Base-by-base conservation (phyloP, 1,140 invertebrate genomes). In the Leptinotarsa defecta region DNA sequence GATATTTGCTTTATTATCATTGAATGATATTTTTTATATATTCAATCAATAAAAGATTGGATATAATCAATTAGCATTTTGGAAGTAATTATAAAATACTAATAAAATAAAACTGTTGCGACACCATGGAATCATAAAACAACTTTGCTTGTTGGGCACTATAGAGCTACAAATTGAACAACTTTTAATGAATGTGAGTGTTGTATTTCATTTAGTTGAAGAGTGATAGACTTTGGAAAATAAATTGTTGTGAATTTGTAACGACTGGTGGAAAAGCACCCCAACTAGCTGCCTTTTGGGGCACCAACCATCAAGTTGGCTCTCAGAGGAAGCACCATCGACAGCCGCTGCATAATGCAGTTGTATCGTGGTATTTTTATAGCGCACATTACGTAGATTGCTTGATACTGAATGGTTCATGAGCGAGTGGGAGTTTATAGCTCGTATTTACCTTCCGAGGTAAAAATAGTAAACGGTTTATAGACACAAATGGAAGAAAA, bases 351-450 rank as follows among this genome's bases (percentile, higher is more conserved):
- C 74, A 75, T 75, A 75, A 75, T 75, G 74, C 74, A 75, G 74
- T 70, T 75, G 74, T 75, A 68, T 75, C 67, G 34, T 75, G 74
- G 74, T 75, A 75, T 75, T 75, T 75, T 75, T 75, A 75, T 75
- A 68, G 74, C 52, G 68, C 74, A 57, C 68, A 75, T 75, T 75
- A 75, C 74, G 74, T 71, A 75, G 74, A 75, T 74, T 70, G 74
- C 48, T 62, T 34, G 74, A 74, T 75, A 75, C 49, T 62, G 74
- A 68, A 75, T 75, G 74, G 74, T 43, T 68, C 68, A 75, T 75
- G 70, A 75, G 49, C 74, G 74, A 68, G 74, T 75, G 68, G 74
- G 74, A 75, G 74, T 75, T 75, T 75, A 75, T 70, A 62, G 74
- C 70, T 61, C 20, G 22, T 69, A 63, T 64, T 61, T 70, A 43